These are phyloP conservation scores for Epizoanthus scotinus DNA, from an alignment of 92 coral and sea anemone genomes.

Conservation along the genomic window DNA sequence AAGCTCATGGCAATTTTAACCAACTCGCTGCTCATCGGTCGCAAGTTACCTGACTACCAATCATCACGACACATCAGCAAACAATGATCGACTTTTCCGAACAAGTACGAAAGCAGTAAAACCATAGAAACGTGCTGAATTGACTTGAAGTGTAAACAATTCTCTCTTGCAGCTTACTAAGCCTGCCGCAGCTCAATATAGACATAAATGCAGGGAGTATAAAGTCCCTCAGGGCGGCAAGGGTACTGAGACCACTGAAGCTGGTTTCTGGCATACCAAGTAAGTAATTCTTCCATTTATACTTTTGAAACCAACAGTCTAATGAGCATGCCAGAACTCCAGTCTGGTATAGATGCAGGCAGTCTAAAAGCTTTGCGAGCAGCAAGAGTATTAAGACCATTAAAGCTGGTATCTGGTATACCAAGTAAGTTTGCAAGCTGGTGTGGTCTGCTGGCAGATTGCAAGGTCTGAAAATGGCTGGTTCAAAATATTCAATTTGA, in stretches of 20 bases:
- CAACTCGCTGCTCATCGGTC: neutral
- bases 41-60: neutral
- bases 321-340: constrained; percentile 93
- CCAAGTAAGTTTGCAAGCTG: constrained; percentile 87
- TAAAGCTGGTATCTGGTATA: constrained; percentile 98
- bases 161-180: constrained; percentile 68
- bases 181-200: constrained; percentile 64
- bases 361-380: constrained; percentile 98
- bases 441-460: constrained; percentile 6
- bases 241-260: constrained; percentile 74
- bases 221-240: constrained; percentile 83
- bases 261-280: constrained; percentile 92
- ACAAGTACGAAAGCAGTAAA: constrained; percentile 10
- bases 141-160: constrained; percentile 25
- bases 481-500: neutral
- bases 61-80: constrained; percentile 1
- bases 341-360: constrained; percentile 84
- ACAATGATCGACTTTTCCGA: constrained; percentile 30
- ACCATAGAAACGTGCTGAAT: neutral
- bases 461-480: constrained; percentile 11
- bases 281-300: constrained; percentile 60
- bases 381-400: constrained; percentile 96
- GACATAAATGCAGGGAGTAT: constrained; percentile 62
- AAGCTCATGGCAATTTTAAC: neutral
- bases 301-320: constrained; percentile 71